phyloP scores from a whole-genome alignment of 2,797 vertebrate genomes.

The Salmo trutta region DNA sequence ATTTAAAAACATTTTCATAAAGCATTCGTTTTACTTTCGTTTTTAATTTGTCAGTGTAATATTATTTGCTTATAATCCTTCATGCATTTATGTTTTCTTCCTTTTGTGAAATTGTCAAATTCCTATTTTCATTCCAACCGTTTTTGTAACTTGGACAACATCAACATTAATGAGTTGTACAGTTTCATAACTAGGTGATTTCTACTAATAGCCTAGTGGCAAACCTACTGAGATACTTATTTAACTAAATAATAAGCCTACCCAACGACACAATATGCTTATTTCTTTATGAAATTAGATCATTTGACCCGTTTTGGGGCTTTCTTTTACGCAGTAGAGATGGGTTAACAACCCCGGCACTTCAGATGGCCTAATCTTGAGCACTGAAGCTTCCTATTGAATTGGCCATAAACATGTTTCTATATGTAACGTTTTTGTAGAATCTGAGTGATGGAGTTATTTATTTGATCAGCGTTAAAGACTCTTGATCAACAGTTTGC shows the following conservation, averaged over 20 bases:
- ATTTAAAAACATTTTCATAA: neutral
- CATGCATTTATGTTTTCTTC: too few relatives aligned
- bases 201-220: too few relatives aligned
- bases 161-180: neutral
- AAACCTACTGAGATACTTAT: neutral
- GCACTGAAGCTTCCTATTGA: neutral
- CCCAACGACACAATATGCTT: neutral
- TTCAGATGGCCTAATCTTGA: neutral
- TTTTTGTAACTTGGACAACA: neutral
- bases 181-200: too few relatives aligned
- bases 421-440: neutral
- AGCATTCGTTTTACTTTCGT: neutral
- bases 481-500: neutral
- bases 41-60: neutral
- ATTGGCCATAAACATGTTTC: too few relatives aligned
- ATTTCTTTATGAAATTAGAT: neutral
- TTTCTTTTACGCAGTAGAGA: neutral
- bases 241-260: neutral
- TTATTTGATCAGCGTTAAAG: neutral
- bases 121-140: too few relatives aligned
- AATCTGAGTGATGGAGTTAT: neutral
- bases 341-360: neutral
- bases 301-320: neutral
- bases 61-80: too few relatives aligned
- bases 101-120: too few relatives aligned